Conservation (phyloP, 2,888 invertebrate genomes). For the Leuctra nigra region DNA sequence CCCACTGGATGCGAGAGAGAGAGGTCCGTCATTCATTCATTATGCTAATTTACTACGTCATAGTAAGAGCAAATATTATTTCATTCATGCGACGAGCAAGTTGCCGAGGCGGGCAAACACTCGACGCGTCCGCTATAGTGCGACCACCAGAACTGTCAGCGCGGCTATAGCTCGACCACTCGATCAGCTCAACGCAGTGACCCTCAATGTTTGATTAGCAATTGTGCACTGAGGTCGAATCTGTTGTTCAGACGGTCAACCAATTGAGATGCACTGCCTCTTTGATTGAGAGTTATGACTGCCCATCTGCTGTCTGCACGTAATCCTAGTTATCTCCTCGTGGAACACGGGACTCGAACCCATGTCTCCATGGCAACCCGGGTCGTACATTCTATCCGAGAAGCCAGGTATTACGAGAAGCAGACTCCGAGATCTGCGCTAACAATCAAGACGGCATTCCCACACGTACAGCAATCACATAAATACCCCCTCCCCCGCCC, state of each 20-base stretch:
- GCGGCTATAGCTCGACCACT: too few relatives aligned
- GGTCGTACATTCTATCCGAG: too few relatives aligned
- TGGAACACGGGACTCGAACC: too few relatives aligned
- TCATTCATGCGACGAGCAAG: slow-evolving; percentile 4
- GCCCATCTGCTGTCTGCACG: slow-evolving; percentile 1
- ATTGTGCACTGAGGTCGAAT: slow-evolving; percentile 9
- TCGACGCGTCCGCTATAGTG: background rate
- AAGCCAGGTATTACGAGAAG: too few relatives aligned
- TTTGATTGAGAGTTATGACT: slow-evolving; percentile 1
- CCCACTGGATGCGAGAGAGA: background rate
- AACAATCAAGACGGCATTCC: too few relatives aligned
- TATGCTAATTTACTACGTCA: slow-evolving; percentile 9
- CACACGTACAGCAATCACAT: too few relatives aligned
- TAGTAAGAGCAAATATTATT: background rate
- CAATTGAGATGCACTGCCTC: background rate
- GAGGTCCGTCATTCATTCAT: slow-evolving; percentile 5
- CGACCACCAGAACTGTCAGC: too few relatives aligned
- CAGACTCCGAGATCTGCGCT: too few relatives aligned
- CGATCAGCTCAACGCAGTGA: too few relatives aligned
- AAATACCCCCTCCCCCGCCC: too few relatives aligned
- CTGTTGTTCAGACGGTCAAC: slow-evolving; percentile 1
- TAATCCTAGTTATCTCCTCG: too few relatives aligned
- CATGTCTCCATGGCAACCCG: too few relatives aligned
- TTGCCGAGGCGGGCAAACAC: background rate
- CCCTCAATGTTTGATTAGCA: background rate